phyloP scores from a whole-genome alignment of 1,140 invertebrate genomes.

The Neodiprion virginianus region DNA sequence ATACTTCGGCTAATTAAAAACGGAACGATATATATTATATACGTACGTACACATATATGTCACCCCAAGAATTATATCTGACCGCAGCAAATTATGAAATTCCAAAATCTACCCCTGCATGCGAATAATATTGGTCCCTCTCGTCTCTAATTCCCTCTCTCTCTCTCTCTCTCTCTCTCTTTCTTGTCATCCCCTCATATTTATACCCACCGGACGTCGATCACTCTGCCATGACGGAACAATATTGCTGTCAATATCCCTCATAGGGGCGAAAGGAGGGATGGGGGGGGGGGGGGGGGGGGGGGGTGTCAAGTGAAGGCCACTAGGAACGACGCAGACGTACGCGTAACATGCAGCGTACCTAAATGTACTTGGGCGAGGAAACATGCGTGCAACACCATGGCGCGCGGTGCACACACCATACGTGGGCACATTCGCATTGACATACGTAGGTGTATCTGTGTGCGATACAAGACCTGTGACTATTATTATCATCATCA shows the following conservation, averaged over 20 bases:
- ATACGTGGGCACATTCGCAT: too few species aligned
- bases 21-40: background rate
- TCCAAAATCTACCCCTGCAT: background rate
- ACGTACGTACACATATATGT: background rate
- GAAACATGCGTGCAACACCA: too few species aligned
- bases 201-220: background rate
- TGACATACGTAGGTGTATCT: too few species aligned
- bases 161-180: background rate
- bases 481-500: too few species aligned
- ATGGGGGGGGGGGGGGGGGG: too few species aligned
- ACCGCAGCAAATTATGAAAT: background rate
- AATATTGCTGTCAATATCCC: slow-evolving; percentile 4
- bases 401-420: too few species aligned
- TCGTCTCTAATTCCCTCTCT: background rate
- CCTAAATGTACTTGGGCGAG: too few species aligned
- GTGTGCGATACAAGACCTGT: too few species aligned
- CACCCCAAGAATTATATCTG: background rate
- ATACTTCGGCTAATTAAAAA: background rate
- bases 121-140: too few species aligned
- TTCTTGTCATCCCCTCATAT: background rate
- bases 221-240: background rate
- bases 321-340: background rate
- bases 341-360: too few species aligned
- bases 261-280: background rate
- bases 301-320: background rate